Evolutionary conservation across 2,113 vertebrate genomes (phyloP).

Genomic region (Lates calcarifer): DNA sequence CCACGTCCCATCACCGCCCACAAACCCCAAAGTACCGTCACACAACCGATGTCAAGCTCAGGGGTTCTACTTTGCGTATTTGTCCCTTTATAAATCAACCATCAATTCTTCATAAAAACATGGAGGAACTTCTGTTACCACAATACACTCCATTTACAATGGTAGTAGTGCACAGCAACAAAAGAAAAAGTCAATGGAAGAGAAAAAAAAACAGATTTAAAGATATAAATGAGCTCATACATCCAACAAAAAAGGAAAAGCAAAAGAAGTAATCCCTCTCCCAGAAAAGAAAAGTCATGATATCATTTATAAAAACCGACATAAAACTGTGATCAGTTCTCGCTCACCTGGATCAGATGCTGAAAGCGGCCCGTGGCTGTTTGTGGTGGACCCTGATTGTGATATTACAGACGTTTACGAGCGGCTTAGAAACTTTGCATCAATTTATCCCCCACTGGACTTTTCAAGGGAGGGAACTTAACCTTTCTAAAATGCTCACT

Average conservation of each 20-base stretch:
- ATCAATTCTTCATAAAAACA: constrained; percentile 67
- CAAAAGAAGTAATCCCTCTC: constrained; percentile 64
- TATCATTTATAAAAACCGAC: constrained; percentile 70
- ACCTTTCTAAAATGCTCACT: neutral
- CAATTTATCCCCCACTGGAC: constrained; percentile 33
- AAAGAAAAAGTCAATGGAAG: constrained; percentile 74
- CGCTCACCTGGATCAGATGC: constrained; percentile 66
- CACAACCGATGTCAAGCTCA: constrained; percentile 67
- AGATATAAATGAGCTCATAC: constrained; percentile 60
- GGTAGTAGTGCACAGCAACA: constrained; percentile 79
- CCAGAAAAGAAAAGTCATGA: constrained; percentile 69
- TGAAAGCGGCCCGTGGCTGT: constrained; percentile 71
- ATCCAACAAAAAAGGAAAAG: constrained; percentile 56
- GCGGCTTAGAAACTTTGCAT: constrained; percentile 57
- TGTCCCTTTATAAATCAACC: constrained; percentile 77
- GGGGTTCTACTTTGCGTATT: constrained; percentile 71
- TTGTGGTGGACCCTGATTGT: constrained; percentile 72
- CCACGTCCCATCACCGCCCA: constrained; percentile 35
- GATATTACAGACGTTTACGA: constrained; percentile 45
- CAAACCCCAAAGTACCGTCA: constrained; percentile 70
- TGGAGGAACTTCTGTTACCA: constrained; percentile 68
- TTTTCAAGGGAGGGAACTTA: constrained; percentile 21
- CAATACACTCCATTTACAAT: constrained; percentile 76
- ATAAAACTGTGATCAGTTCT: constrained; percentile 71
- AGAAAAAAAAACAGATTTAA: constrained; percentile 31